Evolutionary conservation across 2,113 vertebrate genomes (phyloP).

Genomic region (Saimiri boliviensis): DNA sequence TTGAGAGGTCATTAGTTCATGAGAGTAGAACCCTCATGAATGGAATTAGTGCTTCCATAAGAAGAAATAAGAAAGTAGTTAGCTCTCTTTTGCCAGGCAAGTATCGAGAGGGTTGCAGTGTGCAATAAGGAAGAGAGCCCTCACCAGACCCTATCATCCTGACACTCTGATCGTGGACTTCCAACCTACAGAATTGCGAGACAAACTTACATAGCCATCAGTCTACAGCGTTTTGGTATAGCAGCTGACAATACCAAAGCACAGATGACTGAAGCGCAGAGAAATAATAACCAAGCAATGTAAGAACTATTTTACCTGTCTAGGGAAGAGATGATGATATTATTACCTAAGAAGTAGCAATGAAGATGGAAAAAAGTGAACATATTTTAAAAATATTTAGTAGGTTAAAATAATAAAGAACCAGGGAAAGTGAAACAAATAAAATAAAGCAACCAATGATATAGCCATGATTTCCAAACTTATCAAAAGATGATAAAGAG

Average conservation of each 20-base stretch:
- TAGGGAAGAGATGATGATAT: not conserved
- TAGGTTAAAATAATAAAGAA: not conserved
- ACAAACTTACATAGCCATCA: not conserved
- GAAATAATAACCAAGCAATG: not conserved
- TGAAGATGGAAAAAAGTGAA: not conserved
- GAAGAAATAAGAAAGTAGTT: not conserved
- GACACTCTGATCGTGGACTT: not conserved
- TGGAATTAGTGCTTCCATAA: not conserved
- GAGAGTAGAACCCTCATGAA: not conserved
- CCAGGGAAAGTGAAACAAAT: not conserved
- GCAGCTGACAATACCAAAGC: not conserved
- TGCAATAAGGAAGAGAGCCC: not conserved
- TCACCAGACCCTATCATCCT: not conserved
- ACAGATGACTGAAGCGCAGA: not conserved
- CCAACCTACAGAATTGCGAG: not conserved
- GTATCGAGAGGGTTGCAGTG: not conserved
- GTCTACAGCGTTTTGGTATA: not conserved
- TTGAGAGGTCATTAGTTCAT: not conserved
- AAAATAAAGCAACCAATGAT: not conserved
- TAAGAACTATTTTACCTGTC: not conserved
- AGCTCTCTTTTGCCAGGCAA: not conserved
- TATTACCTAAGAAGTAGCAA: not conserved
- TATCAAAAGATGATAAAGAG: not conserved
- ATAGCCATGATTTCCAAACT: not conserved
- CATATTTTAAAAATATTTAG: not conserved